Base-by-base conservation (phyloP, 2,888 invertebrate species). In the Nomada fabriciana region DNA sequence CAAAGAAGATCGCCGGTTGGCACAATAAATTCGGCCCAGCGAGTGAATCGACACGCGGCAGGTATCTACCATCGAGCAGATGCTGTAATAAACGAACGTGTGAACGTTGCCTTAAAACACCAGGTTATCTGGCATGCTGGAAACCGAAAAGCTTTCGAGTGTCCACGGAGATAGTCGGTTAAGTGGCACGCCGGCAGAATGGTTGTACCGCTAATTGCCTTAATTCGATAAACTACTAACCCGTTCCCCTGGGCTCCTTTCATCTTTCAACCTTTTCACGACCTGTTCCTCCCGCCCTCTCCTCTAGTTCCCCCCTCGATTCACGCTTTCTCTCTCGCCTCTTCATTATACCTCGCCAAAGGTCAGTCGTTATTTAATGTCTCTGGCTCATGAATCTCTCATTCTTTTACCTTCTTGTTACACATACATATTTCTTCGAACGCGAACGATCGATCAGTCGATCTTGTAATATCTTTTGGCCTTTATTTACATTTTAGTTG, bases 121-220 rank as follows among this genome's bases (percentile, higher is more conserved):
- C 71, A 61, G 80, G 86, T 91, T 90, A 91, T 91, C 90, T 86
- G 84, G 84, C 83, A 79, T 70, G 85, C 85, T 85, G 88, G 82
- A 89, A 89, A 89, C 88, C 89, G 89, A 90, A 91, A 90, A 91
- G 90, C 90, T 91, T 92, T 91, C 90, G 91, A 91, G 90, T 91
- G 89, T 91, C 90, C 90, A 83, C 76, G 63, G 84, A 84, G 91
- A 91, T 91, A 91, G 88, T 84, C 86, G 82, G 86, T 87, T 90
- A 87, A 90, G 90, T 90, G 90, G 88, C 85, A 85, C 82, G 83
- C 84, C 87, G 86, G 81, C 83, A 86, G 87, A 89, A 90, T 87
- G 89, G 90, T 91, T 91, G 91, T 91, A 91, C 89, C 89, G 90
- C 91, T 92, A 92, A 92, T 92, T 92, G 91, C 91, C 90, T 91